Base-by-base conservation (phyloP, 1,140 invertebrate genomes). In the Drosophila bifasciata region DNA sequence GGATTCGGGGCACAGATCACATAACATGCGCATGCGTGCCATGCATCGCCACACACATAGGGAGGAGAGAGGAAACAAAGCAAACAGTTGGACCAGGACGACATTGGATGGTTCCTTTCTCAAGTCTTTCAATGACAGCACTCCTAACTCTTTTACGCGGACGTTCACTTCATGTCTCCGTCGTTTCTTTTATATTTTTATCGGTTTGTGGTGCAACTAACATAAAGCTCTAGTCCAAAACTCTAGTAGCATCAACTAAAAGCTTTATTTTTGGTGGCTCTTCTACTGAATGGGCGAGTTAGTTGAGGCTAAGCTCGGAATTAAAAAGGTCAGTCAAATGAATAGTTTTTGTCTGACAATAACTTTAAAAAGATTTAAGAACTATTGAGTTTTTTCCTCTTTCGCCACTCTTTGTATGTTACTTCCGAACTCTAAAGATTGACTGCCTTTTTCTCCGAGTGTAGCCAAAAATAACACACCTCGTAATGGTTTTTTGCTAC, bases 11-110 rank as follows among this genome's bases (percentile, higher is more conserved):
- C 60, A 62, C 23, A 16, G 9, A 17, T 32, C 45, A 25, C 15
- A 68, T 32, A 48, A 15, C 64, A 69, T 69, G 66, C 66, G 56
- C 62, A 63, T 66, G 60, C 28, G 25, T 62, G 50, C 66, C 66
- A 69, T 69, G 66, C 66, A 69, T 50, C 66, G 66, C 63, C 66
- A 68, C 48, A 69, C 66, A 51, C 66, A 23, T 32, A 46, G 63
- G 66, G 63, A 15, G 40, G 21, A 63, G 16, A 28, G 5, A 13
- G 64, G 63, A 17, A 36, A 13, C 32, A 13, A 36, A 36, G 32
- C 32, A 36, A 36, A 36, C 32, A 36, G 11, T 1, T 36, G 32
- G 11, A 36, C 32, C 8, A 28, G 63, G 41, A 68, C 19, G 11
- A 7, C 19, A 15, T 17, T 16, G 7, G 8, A 11, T 32, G 62